These are phyloP conservation scores for Struthio camelus DNA, from an alignment of 2,113 vertebrate genomes.

Conservation along the genomic window DNA sequence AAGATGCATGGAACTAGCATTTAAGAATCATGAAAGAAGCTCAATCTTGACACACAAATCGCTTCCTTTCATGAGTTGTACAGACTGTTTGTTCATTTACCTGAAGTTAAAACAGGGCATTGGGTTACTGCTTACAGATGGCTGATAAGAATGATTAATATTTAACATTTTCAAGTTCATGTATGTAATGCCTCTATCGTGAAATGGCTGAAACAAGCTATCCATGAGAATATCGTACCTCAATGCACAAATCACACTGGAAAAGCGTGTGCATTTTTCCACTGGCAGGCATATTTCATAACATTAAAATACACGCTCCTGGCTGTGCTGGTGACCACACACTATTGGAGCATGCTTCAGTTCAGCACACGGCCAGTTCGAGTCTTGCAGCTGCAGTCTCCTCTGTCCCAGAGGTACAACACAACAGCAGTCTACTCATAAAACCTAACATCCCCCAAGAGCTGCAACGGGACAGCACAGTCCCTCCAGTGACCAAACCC, in stretches of 20 bases:
- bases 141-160: not conserved
- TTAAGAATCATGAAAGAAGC: conserved; percentile 12
- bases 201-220: not conserved
- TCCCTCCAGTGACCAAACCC: not conserved
- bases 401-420: not conserved
- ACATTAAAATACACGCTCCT: accelerated
- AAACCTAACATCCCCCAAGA: not conserved
- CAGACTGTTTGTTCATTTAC: not conserved
- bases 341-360: accelerated
- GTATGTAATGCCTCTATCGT: not conserved
- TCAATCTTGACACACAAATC: not conserved
- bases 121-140: not conserved
- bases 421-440: not conserved
- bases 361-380: accelerated
- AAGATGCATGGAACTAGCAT: not conserved
- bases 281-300: not conserved
- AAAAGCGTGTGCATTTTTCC: not conserved
- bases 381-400: accelerated
- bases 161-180: not conserved
- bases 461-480: no score
- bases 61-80: not conserved
- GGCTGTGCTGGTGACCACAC: accelerated
- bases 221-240: accelerated
- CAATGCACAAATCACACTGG: not conserved
- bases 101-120: not conserved